phyloP scores from a whole-genome alignment of 2,113 vertebrate genomes.

The Centrocercus urophasianus region DNA sequence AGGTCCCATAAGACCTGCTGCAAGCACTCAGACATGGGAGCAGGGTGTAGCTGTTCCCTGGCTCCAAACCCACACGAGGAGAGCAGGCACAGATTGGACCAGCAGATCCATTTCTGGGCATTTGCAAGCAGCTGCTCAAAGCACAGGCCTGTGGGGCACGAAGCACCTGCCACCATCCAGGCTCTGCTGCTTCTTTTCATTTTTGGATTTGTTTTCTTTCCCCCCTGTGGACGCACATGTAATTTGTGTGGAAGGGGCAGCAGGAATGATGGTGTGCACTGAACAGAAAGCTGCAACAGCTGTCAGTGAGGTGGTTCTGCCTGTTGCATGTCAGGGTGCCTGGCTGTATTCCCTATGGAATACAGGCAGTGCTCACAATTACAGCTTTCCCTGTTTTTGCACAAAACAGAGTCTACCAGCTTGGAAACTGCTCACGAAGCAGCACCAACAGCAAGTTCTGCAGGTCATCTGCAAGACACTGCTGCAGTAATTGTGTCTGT shows the following conservation, averaged over 20 bases:
- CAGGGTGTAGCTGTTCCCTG: neutral
- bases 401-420: neutral
- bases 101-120: neutral
- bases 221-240: neutral
- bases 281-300: neutral
- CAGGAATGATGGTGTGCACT: neutral
- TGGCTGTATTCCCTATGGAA: neutral
- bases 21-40: neutral
- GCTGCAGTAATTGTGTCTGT: neutral
- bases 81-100: neutral
- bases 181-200: neutral
- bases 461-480: neutral
- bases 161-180: neutral
- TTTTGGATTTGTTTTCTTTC: too few relatives aligned
- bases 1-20: neutral
- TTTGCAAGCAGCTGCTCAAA: neutral
- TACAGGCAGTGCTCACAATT: neutral
- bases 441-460: neutral
- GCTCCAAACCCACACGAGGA: neutral
- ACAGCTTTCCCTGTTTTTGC: neutral
- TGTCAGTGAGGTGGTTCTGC: neutral
- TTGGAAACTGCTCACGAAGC: neutral
- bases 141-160: fast-evolving
- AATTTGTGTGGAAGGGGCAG: neutral
- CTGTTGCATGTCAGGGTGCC: neutral